Percentiles rank a stretch among this genome's conserved stretches.
Conservation (phyloP, 2,113 vertebrate genomes). For the Labrus mixtus region DNA sequence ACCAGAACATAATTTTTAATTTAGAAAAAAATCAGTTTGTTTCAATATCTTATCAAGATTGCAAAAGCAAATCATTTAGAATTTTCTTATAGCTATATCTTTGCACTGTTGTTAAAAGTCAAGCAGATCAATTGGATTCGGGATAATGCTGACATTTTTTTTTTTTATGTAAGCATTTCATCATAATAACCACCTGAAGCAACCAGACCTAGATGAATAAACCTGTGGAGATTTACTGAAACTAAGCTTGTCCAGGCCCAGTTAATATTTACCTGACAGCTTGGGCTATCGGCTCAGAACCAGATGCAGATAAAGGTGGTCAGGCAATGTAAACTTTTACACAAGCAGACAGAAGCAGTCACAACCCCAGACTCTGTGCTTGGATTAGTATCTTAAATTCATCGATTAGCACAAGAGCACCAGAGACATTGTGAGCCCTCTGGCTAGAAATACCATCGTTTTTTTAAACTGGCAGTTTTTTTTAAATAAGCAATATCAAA, state of each 20-base stretch:
- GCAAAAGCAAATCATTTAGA: neutral
- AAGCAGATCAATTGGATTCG: too few relatives aligned
- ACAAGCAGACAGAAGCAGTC: slow-evolving; percentile 32
- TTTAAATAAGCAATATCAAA: neutral
- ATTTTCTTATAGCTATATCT: neutral
- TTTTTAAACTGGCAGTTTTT: neutral
- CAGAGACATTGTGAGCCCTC: neutral
- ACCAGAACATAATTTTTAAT: neutral
- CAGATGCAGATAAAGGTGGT: slow-evolving; percentile 56
- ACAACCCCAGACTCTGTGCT: neutral
- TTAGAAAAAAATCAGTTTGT: neutral
- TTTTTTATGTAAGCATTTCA: neutral
- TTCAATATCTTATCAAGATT: neutral
- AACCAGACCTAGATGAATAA: neutral
- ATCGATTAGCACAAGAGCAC: slow-evolving; percentile 21
- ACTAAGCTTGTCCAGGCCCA: slow-evolving; percentile 26
- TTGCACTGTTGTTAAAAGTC: too few relatives aligned
- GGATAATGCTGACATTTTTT: too few relatives aligned
- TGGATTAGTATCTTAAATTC: slow-evolving; percentile 19
- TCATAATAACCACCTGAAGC: neutral
- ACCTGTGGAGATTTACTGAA: slow-evolving; percentile 12
- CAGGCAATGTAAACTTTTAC: slow-evolving; percentile 32
- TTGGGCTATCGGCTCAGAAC: slow-evolving; percentile 37
- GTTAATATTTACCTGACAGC: slow-evolving; percentile 50
- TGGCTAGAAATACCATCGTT: neutral